Evolutionary conservation across 2,888 invertebrate species (phyloP), one percentile per base, ranked within the genome.

Genomic region (Drosophila nigricruria): DNA sequence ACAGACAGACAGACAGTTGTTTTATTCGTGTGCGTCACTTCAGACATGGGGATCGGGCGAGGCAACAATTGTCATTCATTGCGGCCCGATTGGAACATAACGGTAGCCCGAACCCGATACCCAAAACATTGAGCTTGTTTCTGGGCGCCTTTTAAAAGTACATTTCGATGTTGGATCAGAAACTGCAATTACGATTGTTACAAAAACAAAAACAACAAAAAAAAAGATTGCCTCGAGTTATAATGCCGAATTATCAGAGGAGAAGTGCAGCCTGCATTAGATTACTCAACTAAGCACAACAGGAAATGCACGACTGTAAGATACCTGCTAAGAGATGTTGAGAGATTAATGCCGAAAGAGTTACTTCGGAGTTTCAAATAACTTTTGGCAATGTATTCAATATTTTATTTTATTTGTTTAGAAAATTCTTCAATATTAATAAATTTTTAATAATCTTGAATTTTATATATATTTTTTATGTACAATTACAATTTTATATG

Each of bases 111-210:
- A 65, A 64, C 71, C 73, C 75, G 75, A 68, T 65, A 70, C 59
- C 59, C 30, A 49, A 66, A 53, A 56, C 56, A 54, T 58, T 47
- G 6, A 52, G 58, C 61, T 63, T 60, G 69, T 69, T 72, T 56
- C 56, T 69, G 66, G 69, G 70, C 70, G 69, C 84, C 78, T 81
- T 86, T 85, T 81, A 86, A 83, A 85, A 86, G 74, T 70, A 73
- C 72, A 85, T 86, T 86, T 86, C 71, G 70, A 63, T 70, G 66
- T 77, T 64, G 77, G 58, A 40, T 67, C 81, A 77, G 67, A 77
- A 84, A 82, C 80, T 79, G 82, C 82, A 86, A 86, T 86, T 86
- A 81, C 86, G 79, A 83, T 77, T 83, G 79, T 81, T 81, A 38
- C 67, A 73, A 63, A 77, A 52, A 52, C n/a, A 16, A 52, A 34